phyloP scores from a whole-genome alignment of 2,888 invertebrate genomes.

The Tiliacea aurago region DNA sequence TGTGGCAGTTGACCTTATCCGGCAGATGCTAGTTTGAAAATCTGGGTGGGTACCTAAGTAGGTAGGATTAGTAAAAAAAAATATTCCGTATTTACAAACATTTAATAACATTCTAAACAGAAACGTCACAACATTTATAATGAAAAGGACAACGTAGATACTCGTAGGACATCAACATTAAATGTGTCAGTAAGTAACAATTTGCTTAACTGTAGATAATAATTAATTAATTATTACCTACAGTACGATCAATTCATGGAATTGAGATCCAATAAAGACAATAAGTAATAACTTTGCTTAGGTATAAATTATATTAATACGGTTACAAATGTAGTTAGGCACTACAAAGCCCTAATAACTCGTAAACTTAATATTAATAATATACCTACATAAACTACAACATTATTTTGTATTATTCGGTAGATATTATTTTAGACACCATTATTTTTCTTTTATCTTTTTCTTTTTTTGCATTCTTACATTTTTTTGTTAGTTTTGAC shows the following conservation, averaged over 20 bases:
- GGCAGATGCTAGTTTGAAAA: neutral
- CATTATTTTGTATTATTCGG: neutral
- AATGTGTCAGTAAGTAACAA: conserved; percentile 23
- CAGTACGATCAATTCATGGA: neutral
- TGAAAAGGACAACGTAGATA: neutral
- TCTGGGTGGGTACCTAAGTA: neutral
- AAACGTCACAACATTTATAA: conserved; percentile 9
- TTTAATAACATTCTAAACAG: conserved; percentile 4
- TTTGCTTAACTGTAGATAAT: conserved; percentile 14
- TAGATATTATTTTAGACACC: too few relatives aligned
- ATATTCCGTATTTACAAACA: neutral
- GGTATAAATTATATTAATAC: neutral
- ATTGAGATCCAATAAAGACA: neutral
- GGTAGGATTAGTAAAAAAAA: conserved; percentile 2
- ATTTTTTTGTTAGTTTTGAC: neutral
- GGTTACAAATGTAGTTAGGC: neutral
- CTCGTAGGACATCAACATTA: conserved; percentile 4
- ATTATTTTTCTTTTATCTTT: neutral
- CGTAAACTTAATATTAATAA: neutral
- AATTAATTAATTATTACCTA: too few relatives aligned
- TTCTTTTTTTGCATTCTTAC: too few relatives aligned
- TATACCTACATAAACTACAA: neutral
- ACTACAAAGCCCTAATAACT: neutral
- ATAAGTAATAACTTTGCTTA: neutral
- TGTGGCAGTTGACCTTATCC: neutral